Base-by-base conservation (phyloP, 2,888 invertebrate species). In the Tenthredo scrophulariae region DNA sequence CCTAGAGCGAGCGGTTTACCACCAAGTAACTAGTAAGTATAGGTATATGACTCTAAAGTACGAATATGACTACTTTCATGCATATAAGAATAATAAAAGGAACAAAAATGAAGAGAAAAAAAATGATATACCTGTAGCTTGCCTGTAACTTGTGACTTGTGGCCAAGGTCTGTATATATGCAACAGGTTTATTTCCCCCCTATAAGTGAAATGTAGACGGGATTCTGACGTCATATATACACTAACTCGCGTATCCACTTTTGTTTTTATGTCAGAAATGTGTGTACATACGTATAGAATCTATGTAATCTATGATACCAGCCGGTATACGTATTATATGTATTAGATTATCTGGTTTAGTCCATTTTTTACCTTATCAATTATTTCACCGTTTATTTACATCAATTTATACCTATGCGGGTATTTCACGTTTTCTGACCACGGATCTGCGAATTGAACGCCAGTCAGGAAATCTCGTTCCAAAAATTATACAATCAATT, bases 131-230 rank as follows among this genome's bases (percentile, higher is more conserved):
- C 50, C 50, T 50, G 77, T 29, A 77, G 77, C 77, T 77, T 43
- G 77, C 50, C 33, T 77, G 77, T 77, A 54, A 80, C 80, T 80
- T 80, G 80, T 80, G 80, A 80, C 80, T 80, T 58, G 40, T 80
- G 62, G 29, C 80, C 80, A 62, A 80, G 80, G 58, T 40, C 80
- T 80, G 58, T 80, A 37, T 72, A 26, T 83, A 83, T 70, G 83
- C 83, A 83, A 83, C 83, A 83, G 83, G 83, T 83, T 83, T 50
- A 26, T 50, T 50, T 83, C 67, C 18, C 67, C 43, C n/a, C 83
- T 70, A 83, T 46, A 83, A 83, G 83, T 70, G 83, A 83, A 83
- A 83, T 67, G 43, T 83, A 46, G 40, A 46, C 83, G 22, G 65
- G 46, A 83, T 83, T 83, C 40, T 83, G 83, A 83, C 83, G 83